Evolutionary conservation across 1,140 invertebrate species (phyloP).

Genomic region (Cataglyphis hispanica): DNA sequence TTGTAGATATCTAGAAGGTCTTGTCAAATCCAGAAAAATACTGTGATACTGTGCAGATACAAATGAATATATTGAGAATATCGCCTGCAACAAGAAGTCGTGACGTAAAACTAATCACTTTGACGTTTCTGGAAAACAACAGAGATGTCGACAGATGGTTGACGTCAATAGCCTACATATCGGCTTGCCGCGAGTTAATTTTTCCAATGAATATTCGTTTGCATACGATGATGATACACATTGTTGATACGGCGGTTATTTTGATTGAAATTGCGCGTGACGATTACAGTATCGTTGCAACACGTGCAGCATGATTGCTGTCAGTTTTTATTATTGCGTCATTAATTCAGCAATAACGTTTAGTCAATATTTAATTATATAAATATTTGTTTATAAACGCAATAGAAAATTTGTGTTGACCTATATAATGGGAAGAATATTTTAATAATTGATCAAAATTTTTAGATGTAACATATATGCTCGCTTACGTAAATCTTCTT

Average conservation of each 20-base stretch:
- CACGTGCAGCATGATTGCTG: conserved; percentile 25
- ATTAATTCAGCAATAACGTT: background rate
- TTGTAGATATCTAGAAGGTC: background rate
- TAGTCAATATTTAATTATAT: background rate
- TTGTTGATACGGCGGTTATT: conserved; percentile 39
- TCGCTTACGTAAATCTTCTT: background rate
- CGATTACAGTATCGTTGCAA: conserved; percentile 33
- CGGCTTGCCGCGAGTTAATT: conserved; percentile 47
- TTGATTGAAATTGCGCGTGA: conserved; percentile 58
- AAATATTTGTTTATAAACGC: background rate
- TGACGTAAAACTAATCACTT: conserved; percentile 34
- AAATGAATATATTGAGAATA: conserved; percentile 24
- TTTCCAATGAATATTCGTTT: conserved; percentile 53
- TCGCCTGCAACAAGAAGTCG: conserved; percentile 14
- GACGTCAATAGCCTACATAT: conserved; percentile 47
- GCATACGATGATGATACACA: conserved; percentile 26
- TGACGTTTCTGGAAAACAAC: conserved; percentile 40
- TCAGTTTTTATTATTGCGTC: conserved; percentile 27
- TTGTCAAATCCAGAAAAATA: conserved; percentile 9
- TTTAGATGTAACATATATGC: background rate
- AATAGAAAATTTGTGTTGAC: background rate
- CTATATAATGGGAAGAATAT: background rate
- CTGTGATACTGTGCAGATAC: background rate
- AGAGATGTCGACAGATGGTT: conserved; percentile 38
- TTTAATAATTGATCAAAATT: background rate